Conservation (phyloP, 2,797 vertebrate species). For the Pseudochirops corinnae region DNA sequence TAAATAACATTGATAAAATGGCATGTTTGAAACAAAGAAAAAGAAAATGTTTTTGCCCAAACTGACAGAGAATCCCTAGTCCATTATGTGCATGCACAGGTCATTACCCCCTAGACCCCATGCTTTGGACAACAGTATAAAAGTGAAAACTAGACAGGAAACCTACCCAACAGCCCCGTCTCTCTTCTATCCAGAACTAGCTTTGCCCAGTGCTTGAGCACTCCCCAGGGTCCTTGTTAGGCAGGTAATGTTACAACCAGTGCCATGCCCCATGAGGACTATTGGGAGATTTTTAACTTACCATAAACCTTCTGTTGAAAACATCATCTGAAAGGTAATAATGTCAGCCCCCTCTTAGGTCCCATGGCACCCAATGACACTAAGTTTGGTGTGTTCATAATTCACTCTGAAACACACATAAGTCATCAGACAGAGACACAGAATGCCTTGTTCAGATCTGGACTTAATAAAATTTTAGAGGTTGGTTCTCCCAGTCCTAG, state of each 20-base stretch:
- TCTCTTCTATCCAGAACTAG: not conserved
- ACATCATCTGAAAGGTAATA: conserved; percentile 9
- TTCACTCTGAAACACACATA: not conserved
- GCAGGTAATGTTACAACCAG: not conserved
- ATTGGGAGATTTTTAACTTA: not conserved
- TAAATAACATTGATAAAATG: not conserved
- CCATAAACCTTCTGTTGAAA: not conserved
- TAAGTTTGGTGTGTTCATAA: not conserved
- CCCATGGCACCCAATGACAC: not conserved
- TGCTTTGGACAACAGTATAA: not conserved
- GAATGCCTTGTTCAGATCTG: not conserved
- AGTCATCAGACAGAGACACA: not conserved
- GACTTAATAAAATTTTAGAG: not conserved
- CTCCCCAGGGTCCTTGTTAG: not conserved
- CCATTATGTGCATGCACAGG: not conserved
- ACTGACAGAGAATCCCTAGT: not conserved
- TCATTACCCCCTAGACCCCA: not conserved
- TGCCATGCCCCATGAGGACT: not conserved
- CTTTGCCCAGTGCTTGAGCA: not conserved
- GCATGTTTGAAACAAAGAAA: not conserved
- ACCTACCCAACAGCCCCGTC: not conserved
- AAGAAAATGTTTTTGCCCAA: not conserved
- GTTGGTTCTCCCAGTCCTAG: not conserved
- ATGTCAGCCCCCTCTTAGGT: not conserved
- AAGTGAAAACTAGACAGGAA: not conserved